Conservation (phyloP, 2,113 vertebrate species). For the Puffinus mauretanicus region DNA sequence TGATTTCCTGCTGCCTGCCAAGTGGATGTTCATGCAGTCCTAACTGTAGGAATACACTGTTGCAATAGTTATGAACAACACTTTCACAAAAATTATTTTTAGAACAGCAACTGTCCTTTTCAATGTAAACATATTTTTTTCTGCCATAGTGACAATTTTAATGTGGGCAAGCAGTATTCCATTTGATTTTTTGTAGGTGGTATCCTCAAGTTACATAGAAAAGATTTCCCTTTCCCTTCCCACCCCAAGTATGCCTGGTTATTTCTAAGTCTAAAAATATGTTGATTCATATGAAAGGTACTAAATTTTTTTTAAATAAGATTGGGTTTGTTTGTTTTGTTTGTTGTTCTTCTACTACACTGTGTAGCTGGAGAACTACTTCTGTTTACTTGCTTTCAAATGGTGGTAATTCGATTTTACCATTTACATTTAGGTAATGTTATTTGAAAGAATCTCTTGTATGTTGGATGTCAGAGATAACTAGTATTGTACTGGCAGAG, state of each 20-base stretch:
- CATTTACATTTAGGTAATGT: background rate
- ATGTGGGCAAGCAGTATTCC: background rate
- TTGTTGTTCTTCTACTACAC: background rate
- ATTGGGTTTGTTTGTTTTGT: background rate
- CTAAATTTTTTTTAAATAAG: background rate
- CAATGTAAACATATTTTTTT: background rate
- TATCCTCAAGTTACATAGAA: background rate
- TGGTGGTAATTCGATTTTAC: background rate
- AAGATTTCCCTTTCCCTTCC: slow-evolving; percentile 1
- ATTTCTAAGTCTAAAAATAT: background rate
- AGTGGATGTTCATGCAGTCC: background rate
- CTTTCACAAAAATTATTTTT: slow-evolving; percentile 27
- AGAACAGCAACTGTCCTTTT: slow-evolving; percentile 1
- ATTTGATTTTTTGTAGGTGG: slow-evolving; percentile 31
- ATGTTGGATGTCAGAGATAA: background rate
- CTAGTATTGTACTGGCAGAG: background rate
- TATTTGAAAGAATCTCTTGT: background rate
- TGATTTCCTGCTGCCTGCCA: background rate
- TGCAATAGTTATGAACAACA: slow-evolving; percentile 19
- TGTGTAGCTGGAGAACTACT: background rate
- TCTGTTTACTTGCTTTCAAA: background rate
- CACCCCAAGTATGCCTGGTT: background rate
- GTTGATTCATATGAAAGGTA: background rate
- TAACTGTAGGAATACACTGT: background rate
- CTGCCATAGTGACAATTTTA: background rate